Conservation (phyloP, 2,888 invertebrate genomes). For the Andricus curvator region DNA sequence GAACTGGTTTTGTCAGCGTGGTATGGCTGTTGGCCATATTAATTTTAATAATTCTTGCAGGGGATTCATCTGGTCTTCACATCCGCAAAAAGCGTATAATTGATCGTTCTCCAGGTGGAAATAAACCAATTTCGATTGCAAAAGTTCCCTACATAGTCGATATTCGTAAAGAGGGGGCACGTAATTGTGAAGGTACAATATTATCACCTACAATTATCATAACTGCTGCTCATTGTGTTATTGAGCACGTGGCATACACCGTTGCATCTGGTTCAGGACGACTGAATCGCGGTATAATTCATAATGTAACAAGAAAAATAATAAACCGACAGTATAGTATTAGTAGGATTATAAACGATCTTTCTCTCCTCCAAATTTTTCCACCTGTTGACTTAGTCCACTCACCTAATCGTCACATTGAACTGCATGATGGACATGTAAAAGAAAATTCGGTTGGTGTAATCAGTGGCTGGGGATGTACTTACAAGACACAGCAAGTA, state of each 20-base stretch:
- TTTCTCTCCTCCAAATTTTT: background rate
- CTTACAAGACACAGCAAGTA: no score
- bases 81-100: no score
- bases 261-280: background rate
- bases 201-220: background rate
- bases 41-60: no score
- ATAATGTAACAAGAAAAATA: background rate
- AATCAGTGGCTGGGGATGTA: no score
- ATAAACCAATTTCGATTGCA: no score
- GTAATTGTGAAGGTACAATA: background rate
- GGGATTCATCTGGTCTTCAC: no score
- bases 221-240: background rate
- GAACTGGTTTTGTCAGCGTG: no score
- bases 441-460: no score
- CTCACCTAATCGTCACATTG: background rate
- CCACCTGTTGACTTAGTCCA: background rate
- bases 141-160: background rate
- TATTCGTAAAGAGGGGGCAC: background rate
- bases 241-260: background rate
- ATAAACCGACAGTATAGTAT: background rate
- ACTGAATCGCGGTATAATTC: background rate
- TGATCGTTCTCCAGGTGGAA: no score
- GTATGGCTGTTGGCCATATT: no score
- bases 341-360: background rate
- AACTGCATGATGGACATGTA: background rate